Conservation (phyloP, 2,888 invertebrate genomes). For the Patella pellucida region DNA sequence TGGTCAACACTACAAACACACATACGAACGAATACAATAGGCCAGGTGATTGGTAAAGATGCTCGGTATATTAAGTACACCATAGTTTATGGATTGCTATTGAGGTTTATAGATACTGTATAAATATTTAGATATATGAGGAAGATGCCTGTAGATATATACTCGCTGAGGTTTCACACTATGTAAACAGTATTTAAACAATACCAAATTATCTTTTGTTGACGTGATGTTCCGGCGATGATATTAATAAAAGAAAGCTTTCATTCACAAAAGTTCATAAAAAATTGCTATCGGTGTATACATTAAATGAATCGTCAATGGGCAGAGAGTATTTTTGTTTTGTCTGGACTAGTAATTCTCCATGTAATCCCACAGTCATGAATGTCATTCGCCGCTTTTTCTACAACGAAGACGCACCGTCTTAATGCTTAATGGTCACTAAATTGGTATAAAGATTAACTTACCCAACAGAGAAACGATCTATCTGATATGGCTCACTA, state of each 20-base stretch:
- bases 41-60: too few relatives aligned
- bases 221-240: too few relatives aligned
- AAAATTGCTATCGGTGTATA: too few relatives aligned
- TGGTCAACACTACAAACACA: too few relatives aligned
- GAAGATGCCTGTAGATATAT: not conserved
- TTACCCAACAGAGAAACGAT: conserved; percentile 63
- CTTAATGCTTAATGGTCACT: not conserved
- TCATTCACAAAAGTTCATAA: too few relatives aligned
- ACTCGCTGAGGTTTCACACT: not conserved
- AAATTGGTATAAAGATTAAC: conserved; percentile 17
- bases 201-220: not conserved
- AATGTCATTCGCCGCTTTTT: not conserved
- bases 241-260: too few relatives aligned
- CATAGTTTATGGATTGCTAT: not conserved
- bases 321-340: too few relatives aligned
- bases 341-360: too few relatives aligned
- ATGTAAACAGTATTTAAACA: not conserved
- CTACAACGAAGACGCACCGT: not conserved
- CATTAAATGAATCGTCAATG: too few relatives aligned
- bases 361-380: too few relatives aligned
- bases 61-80: too few relatives aligned
- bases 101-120: not conserved
- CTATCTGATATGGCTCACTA: conserved; percentile 68
- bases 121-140: not conserved
- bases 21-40: too few relatives aligned